Evolutionary conservation across 2,797 vertebrate genomes (phyloP), one percentile per base, ranked within the genome.

Genomic region (Sebastiscus albofasciatus): DNA sequence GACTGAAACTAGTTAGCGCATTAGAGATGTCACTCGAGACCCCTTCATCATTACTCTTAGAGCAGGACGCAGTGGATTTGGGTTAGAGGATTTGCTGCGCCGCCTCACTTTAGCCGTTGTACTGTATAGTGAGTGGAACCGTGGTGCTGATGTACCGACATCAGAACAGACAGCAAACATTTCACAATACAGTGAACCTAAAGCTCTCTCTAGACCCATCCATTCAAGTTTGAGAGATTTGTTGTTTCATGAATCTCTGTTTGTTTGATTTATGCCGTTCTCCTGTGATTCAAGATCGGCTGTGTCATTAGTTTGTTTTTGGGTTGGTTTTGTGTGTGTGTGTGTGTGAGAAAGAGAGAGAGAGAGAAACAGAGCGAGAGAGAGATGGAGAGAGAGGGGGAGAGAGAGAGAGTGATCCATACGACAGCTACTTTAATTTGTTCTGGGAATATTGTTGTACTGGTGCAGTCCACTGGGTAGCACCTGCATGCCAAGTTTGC

Each of bases 1-100:
- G 95, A 97, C 95, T 96, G 95, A 96, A 97, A 97, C 96, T 96
- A 97, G 96, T 97, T 97, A 97, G 96, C 95, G 94, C 96, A 97
- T 98, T 97, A 97, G 96, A 94, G 93, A 95, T 95, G 95, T 96
- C 95, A 96, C 95, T 96, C 90, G 95, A 96, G 96, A 96, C 96
- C 82, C 71, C 85, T 89, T 84, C 85, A 91, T 92, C 81, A 80
- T 82, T 88, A 81, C 89, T 91, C 90, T 81, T 77, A 77, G 78
- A 88, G 77, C 84, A 78, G 67, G 66, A 80, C 66, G 71, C 72
- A 39, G 76, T 82, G 81, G 81, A 86, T 90, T 85, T 81, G 67
- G 79, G 82, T 72, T 81, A 52, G 86, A 81, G 76, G 80, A 81
- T 86, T 82, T 81, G 72, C 78, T 56, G 82, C 84, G 46, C 76